Conservation (phyloP, 1,140 invertebrate species). For the Pentalonia nigronervosa region DNA sequence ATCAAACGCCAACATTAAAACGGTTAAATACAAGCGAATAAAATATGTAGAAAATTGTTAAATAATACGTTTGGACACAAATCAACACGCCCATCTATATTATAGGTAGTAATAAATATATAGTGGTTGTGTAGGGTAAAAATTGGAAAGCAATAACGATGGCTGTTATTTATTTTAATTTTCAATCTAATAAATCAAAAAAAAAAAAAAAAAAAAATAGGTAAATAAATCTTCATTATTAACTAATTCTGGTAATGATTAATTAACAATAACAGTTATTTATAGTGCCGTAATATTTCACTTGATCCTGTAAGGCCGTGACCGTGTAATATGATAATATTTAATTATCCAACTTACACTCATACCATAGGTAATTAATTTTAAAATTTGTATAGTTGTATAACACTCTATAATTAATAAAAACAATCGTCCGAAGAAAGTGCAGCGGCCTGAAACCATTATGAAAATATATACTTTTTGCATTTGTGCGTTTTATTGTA, state of each 20-base stretch:
- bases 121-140: slow-evolving; percentile 44
- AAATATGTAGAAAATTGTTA: slow-evolving; percentile 23
- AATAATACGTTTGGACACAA: slow-evolving; percentile 38
- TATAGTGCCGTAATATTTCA: neutral
- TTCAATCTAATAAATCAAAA: slow-evolving; percentile 19
- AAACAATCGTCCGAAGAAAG: neutral
- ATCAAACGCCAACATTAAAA: slow-evolving; percentile 28
- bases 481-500: neutral
- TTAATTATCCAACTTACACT: neutral
- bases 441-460: neutral
- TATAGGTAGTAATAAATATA: neutral
- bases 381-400: neutral
- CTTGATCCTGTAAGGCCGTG: neutral
- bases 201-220: neutral
- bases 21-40: neutral
- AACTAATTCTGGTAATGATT: neutral
- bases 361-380: neutral
- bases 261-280: neutral
- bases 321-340: neutral
- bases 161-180: slow-evolving; percentile 25
- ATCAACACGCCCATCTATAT: slow-evolving; percentile 31
- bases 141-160: slow-evolving; percentile 51
- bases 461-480: neutral
- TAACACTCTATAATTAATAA: neutral
- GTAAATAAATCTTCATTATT: slow-evolving; percentile 6